These are phyloP conservation scores for Stenopsyche tienmushanensis DNA, from an alignment of 1,140 invertebrate species.

Conservation along the genomic window DNA sequence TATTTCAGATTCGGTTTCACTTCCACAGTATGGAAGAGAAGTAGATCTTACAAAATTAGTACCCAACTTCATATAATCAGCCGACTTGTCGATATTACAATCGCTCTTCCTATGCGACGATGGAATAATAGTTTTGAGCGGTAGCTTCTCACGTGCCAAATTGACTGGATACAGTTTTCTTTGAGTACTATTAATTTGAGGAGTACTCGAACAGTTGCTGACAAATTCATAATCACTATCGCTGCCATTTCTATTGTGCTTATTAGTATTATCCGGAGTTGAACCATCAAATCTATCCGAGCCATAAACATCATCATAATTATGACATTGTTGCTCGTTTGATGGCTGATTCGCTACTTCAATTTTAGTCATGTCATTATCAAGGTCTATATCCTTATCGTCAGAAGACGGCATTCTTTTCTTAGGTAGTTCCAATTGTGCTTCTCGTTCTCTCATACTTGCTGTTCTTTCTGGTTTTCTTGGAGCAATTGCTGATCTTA, in stretches of 20 bases:
- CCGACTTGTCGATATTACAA: constrained; percentile 35
- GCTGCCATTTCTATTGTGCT: constrained; percentile 53
- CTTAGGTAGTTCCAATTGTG: constrained; percentile 60
- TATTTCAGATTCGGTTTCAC: constrained; percentile 78
- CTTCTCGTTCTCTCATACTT: constrained; percentile 74
- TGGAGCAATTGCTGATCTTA: constrained; percentile 71
- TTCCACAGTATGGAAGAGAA: constrained; percentile 75
- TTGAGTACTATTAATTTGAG: constrained; percentile 9
- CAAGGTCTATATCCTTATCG: constrained; percentile 51
- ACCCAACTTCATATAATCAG: constrained; percentile 51
- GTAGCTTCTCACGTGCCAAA: constrained; percentile 4
- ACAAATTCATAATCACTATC: constrained; percentile 68
- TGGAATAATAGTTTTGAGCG: constrained; percentile 27
- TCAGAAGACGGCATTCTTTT: constrained; percentile 54
- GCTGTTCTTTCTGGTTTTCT: constrained; percentile 79
- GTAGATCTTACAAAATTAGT: constrained; percentile 53
- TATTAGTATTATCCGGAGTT: constrained; percentile 14
- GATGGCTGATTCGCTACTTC: constrained; percentile 50
- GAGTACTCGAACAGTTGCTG: constrained; percentile 45
- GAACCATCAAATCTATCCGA: constrained; percentile 49
- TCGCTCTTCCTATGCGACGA: constrained; percentile 37
- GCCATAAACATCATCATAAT: constrained; percentile 55
- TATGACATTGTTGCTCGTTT: constrained; percentile 51
- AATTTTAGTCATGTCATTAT: constrained; percentile 41
- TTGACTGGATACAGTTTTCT: constrained; percentile 25